These are phyloP conservation scores for Eublepharis macularius DNA, from an alignment of 2,113 vertebrate genomes.

Conservation along the genomic window DNA sequence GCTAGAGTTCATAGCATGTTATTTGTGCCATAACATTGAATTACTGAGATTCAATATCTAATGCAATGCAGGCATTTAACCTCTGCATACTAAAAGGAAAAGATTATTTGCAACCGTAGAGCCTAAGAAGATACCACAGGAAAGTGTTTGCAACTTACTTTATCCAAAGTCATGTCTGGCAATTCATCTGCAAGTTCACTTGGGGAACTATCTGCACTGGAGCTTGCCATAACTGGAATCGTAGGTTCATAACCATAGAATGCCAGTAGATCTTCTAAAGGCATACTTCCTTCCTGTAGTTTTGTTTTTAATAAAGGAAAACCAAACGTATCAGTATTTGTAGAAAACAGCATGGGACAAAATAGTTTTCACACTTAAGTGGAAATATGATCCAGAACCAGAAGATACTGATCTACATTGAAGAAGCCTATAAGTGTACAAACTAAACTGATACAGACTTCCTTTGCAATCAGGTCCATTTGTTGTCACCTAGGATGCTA, in stretches of 20 bases:
- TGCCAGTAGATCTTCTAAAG: conserved; percentile 91
- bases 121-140: fast-evolving
- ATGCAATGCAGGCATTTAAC: neutral
- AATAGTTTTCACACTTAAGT: neutral
- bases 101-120: neutral
- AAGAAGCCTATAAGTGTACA: neutral
- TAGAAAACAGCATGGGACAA: neutral
- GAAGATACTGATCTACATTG: neutral
- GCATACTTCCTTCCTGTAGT: conserved; percentile 94
- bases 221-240: conserved; percentile 80
- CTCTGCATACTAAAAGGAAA: neutral
- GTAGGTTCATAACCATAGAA: conserved; percentile 95
- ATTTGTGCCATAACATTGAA: neutral
- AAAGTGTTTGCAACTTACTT: conserved; percentile 75
- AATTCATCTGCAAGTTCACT: conserved; percentile 95
- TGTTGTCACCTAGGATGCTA: neutral
- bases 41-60: neutral
- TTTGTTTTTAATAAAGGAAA: conserved; percentile 33
- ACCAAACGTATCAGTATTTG: neutral
- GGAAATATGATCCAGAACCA: neutral
- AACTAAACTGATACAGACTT: neutral
- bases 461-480: neutral
- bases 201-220: conserved; percentile 92
- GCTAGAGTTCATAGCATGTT: neutral
- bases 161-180: conserved; percentile 98